Conservation (phyloP, 1,140 invertebrate genomes). For the Hyposmocoma kahamanoa region DNA sequence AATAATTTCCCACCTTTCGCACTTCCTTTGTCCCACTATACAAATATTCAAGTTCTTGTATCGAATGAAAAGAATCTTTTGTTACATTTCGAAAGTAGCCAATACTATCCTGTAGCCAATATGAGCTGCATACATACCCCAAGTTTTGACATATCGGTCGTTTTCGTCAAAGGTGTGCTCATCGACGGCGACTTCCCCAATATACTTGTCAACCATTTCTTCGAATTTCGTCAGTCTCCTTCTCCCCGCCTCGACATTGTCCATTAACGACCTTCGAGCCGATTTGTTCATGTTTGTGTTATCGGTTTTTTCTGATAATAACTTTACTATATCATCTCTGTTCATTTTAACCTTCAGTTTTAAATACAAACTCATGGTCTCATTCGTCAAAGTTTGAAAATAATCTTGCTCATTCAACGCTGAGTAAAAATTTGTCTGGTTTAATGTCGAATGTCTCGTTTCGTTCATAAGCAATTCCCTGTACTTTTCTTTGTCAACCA, state of each 20-base stretch:
- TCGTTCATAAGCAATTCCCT: conserved; percentile 33
- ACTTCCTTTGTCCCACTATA: no score
- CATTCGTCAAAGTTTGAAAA: conserved; percentile 9
- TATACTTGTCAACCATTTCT: neutral
- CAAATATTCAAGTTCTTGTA: no score
- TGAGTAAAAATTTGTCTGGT: conserved; percentile 46
- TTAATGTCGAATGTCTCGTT: conserved; percentile 28
- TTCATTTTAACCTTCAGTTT: conserved; percentile 57
- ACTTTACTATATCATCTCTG: conserved; percentile 45
- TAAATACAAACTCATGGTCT: conserved; percentile 43
- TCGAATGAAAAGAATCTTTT: no score
- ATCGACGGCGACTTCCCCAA: neutral
- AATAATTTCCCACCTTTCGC: no score
- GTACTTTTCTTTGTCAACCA: conserved; percentile 36
- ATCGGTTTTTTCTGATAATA: conserved; percentile 25
- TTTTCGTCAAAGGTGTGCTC: neutral
- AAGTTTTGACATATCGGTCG: neutral
- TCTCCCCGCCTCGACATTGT: neutral
- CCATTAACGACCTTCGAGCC: neutral
- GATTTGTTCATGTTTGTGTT: neutral
- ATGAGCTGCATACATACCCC: neutral
- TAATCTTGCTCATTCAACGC: conserved; percentile 40
- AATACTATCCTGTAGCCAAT: no score
- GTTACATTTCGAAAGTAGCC: no score
- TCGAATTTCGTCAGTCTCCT: neutral